Evolutionary conservation across 2,888 invertebrate species (phyloP).

Genomic region (Apantesis nais): DNA sequence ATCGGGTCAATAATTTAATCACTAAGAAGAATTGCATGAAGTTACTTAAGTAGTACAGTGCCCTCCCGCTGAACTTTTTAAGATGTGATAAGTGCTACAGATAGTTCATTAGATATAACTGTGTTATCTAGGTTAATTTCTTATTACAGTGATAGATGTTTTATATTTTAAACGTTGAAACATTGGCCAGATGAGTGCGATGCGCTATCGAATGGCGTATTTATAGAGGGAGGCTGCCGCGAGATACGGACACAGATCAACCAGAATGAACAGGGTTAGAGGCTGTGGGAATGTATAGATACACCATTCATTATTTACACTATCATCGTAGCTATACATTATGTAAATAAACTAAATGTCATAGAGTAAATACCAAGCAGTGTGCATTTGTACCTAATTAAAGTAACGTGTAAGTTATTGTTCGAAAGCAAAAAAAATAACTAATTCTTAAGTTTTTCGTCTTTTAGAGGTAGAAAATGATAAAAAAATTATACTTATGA

Average conservation of each 20-base stretch:
- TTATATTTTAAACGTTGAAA: conserved; percentile 50
- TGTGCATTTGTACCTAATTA: background rate
- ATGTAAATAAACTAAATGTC: conserved; percentile 24
- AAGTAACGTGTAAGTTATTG: background rate
- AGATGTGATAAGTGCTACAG: conserved; percentile 31
- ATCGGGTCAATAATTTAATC: conserved; percentile 34
- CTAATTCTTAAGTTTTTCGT: background rate
- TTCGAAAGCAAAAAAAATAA: background rate
- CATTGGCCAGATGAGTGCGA: conserved; percentile 57
- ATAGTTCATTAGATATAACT: conserved; percentile 30
- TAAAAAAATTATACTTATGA: background rate
- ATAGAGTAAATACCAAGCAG: conserved; percentile 14
- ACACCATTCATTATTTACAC: conserved; percentile 38
- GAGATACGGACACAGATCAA: conserved; percentile 53
- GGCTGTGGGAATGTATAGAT: conserved; percentile 27
- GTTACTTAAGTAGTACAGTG: conserved; percentile 14
- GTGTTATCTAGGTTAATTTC: conserved; percentile 32
- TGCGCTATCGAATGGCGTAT: conserved; percentile 70
- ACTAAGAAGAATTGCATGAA: conserved; percentile 25
- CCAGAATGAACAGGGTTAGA: conserved; percentile 34
- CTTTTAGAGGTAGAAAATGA: background rate
- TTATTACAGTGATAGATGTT: conserved; percentile 46
- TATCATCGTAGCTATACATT: conserved; percentile 43
- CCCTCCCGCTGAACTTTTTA: conserved; percentile 26
- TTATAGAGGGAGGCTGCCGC: conserved; percentile 60